Evolutionary conservation across 2,797 vertebrate genomes (phyloP).

Genomic region (Delichon dasypus): DNA sequence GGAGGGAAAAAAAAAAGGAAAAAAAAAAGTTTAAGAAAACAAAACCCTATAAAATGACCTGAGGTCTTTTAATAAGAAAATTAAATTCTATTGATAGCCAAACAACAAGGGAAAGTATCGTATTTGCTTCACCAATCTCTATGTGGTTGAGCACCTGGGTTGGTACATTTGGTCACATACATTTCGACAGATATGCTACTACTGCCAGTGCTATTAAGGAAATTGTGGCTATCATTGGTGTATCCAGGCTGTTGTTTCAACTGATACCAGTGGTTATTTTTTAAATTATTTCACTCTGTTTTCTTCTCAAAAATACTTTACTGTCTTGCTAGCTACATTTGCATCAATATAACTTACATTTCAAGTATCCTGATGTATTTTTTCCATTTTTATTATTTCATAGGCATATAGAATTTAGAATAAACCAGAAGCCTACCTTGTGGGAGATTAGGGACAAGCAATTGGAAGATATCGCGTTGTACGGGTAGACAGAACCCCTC

Average conservation of each 20-base stretch:
- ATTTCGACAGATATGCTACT: background rate
- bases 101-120: background rate
- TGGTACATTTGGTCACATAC: background rate
- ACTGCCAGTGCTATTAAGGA: background rate
- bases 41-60: background rate
- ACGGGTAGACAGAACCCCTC: too few relatives aligned
- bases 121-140: background rate
- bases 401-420: background rate
- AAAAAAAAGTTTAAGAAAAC: background rate
- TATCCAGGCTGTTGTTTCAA: background rate
- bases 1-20: background rate
- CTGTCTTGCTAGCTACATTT: background rate
- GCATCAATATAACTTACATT: background rate
- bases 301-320: background rate
- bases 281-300: background rate
- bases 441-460: too few relatives aligned
- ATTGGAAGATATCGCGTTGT: too few relatives aligned
- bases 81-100: background rate
- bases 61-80: background rate
- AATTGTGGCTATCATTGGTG: background rate
- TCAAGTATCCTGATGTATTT: background rate
- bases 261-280: background rate
- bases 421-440: too few relatives aligned
- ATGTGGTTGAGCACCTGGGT: background rate
- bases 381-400: background rate